Base-by-base conservation (phyloP, 1,140 invertebrate species). In the Drosophila pectinifera region DNA sequence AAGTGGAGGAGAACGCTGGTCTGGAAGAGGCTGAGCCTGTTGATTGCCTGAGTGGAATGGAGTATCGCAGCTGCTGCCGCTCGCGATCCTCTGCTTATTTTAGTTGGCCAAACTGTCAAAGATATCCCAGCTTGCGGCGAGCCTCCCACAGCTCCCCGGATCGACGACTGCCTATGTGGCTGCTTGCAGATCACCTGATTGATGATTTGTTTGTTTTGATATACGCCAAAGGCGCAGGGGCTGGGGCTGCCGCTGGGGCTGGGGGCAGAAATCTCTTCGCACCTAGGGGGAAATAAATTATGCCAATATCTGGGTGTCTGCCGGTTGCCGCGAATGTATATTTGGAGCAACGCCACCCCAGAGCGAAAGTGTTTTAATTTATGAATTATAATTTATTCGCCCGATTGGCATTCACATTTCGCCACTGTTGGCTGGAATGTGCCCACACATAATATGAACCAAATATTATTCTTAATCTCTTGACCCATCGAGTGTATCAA, bases 161-260 rank as follows among this genome's bases (percentile, higher is more conserved):
- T 22, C 59, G 39, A 61, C 68, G 49, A 43, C 16, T 14, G 57
- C 31, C 41, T 39, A 7, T 45, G 73, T 34, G 24, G 48, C 36
- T 55, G 62, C 58, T 56, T 73, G 88, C 64, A 72, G 88, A 89
- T 91, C 80, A 62, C 78, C 72, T 91, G 88, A 91, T 91, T 91
- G 88, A 91, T 91, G 83, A 91, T 91, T 91, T 91, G 88, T 91
- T 91, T 91, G 86, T 91, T 91, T 91, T 91, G 80, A 84, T 86
- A 73, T 84, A 68, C 45, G 73, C 43, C 67, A 53, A 49, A 72
- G 45, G 38, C 53, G 45, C 48, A 16, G 58, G 31, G 13, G 20
- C 16, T 16, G 48, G 46, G 8, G 26, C 14, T 22, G n/a, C 5
- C 6, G 18, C 20, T 56, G 36, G 31, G 13, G 26, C 7, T 3